These are phyloP conservation scores for Drosophila paucipuncta DNA, from an alignment of 2,888 invertebrate species.

Conservation along the genomic window DNA sequence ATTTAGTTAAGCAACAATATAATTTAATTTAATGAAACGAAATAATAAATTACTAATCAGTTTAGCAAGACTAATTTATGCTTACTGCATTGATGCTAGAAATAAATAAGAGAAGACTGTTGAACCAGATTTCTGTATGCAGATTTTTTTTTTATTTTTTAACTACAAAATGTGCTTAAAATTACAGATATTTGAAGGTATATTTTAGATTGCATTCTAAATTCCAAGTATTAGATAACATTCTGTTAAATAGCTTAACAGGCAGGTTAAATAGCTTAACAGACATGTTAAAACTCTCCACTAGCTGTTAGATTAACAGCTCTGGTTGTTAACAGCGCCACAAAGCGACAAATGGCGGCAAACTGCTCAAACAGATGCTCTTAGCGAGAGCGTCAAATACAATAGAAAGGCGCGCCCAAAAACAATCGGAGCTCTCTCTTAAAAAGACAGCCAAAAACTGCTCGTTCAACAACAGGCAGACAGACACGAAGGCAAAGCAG, in stretches of 20 bases:
- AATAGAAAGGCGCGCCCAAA: constrained; percentile 52
- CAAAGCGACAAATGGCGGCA: constrained; percentile 51
- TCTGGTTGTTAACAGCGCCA: constrained; percentile 33
- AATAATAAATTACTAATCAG: background rate
- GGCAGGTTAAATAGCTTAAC: background rate
- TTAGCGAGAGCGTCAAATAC: constrained; percentile 24
- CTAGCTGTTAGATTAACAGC: constrained; percentile 25
- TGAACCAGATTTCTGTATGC: background rate
- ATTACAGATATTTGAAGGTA: background rate
- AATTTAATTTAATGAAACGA: background rate
- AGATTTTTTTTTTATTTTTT: background rate
- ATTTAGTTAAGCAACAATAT: background rate
- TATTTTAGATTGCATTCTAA: background rate
- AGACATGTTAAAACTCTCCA: constrained; percentile 51
- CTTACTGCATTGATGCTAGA: background rate
- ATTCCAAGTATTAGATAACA: background rate
- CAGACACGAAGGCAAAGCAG: constrained; percentile 22
- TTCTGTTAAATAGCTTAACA: background rate
- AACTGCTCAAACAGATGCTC: constrained; percentile 7
- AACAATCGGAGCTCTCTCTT: constrained; percentile 13
- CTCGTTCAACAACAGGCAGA: constrained; percentile 8
- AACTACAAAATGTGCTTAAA: background rate
- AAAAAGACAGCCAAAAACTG: background rate
- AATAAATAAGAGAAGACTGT: background rate
- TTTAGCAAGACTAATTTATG: background rate